Percentiles rank a stretch among this genome's conserved stretches.
Conservation (phyloP, 2,797 vertebrate species). For the Ctenopoma kingsleyae region DNA sequence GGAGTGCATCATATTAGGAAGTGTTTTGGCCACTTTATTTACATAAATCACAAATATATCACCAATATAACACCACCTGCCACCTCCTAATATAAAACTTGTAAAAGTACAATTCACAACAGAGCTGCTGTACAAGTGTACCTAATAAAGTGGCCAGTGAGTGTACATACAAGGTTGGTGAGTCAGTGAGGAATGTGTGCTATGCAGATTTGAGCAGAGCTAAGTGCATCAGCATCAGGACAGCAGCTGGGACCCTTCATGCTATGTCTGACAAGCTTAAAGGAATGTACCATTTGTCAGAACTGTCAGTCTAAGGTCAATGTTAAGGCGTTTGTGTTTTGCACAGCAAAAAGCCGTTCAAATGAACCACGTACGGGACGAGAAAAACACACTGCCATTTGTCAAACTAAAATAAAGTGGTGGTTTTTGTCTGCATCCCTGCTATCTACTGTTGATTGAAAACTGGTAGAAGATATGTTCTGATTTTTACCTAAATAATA, state of each 20-base stretch:
- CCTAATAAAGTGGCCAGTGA: too few species aligned
- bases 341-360: not conserved
- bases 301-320: constrained; percentile 38
- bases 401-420: not conserved
- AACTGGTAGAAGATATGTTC: too few species aligned
- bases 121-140: too few species aligned
- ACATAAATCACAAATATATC: too few species aligned
- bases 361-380: not conserved
- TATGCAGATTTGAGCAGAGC: constrained; percentile 65
- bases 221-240: constrained; percentile 51
- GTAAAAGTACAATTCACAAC: too few species aligned
- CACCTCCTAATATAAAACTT: too few species aligned
- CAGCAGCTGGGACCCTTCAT: constrained; percentile 74
- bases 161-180: constrained; percentile 47
- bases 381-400: not conserved
- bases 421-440: not conserved
- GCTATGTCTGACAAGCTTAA: constrained; percentile 59
- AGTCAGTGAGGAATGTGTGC: constrained; percentile 79
- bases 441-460: too few species aligned
- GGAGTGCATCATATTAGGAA: too few species aligned
- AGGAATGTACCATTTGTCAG: constrained; percentile 57
- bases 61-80: too few species aligned
- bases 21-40: too few species aligned
- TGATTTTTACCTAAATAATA: too few species aligned
- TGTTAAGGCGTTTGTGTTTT: constrained; percentile 21